phyloP scores from a whole-genome alignment of 2,797 vertebrate species.

The Peromyscus melanophrys region DNA sequence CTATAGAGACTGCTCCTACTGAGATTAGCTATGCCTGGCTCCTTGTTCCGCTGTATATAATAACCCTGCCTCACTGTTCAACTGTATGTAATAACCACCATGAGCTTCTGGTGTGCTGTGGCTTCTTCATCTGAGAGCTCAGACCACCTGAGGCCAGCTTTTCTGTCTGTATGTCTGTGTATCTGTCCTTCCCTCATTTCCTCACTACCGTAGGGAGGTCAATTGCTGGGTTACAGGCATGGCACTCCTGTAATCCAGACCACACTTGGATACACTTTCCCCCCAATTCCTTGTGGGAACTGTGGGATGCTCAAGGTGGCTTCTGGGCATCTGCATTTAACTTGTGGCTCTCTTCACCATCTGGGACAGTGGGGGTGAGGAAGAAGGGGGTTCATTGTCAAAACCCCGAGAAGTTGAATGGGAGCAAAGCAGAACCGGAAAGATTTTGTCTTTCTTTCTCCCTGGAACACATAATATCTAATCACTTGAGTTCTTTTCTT shows the following conservation, averaged over 20 bases:
- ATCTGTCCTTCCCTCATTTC: background rate
- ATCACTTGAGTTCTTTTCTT: slow-evolving; percentile 17
- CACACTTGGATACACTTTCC: background rate
- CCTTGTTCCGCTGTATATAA: background rate
- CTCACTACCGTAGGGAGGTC: too few relatives aligned
- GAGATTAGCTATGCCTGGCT: background rate
- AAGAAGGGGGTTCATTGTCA: background rate
- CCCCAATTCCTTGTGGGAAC: background rate
- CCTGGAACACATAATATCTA: background rate
- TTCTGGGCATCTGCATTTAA: background rate
- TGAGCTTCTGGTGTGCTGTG: background rate
- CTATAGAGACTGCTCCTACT: too few relatives aligned
- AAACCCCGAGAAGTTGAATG: background rate
- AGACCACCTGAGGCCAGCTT: background rate
- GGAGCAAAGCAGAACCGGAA: background rate
- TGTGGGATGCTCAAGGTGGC: background rate
- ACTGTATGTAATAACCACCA: background rate
- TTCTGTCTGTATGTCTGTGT: background rate
- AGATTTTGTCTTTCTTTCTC: background rate
- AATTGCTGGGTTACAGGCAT: background rate
- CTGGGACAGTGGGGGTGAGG: background rate
- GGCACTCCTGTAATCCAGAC: background rate
- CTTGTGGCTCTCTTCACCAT: background rate
- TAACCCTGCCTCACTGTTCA: background rate
- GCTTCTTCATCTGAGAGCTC: background rate